Percentiles rank a stretch among this genome's conserved stretches.
Conservation (phyloP, 2,888 invertebrate genomes). For the Limulus polyphemus region DNA sequence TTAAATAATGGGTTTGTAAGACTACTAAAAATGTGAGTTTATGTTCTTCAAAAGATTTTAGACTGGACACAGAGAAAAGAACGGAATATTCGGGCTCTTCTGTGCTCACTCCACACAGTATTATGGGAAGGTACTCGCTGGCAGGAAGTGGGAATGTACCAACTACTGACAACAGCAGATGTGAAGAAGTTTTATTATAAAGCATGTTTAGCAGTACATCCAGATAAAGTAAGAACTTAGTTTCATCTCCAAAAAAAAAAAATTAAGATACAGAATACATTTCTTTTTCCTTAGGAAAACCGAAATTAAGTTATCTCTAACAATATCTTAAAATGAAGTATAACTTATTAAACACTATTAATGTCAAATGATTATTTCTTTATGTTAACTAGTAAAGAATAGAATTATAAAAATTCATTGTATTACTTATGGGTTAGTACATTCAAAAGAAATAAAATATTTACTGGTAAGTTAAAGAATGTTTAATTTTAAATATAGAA, state of each 20-base stretch:
- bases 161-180: slow-evolving; percentile 76
- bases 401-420: too few relatives aligned
- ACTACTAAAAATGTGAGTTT: neutral
- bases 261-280: neutral
- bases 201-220: slow-evolving; percentile 94
- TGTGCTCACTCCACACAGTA: slow-evolving; percentile 86
- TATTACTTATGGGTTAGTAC: too few relatives aligned
- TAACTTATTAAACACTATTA: too few relatives aligned
- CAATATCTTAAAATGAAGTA: neutral
- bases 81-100: slow-evolving; percentile 82
- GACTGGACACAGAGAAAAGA: slow-evolving; percentile 86
- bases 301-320: neutral
- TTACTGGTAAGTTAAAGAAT: too few relatives aligned
- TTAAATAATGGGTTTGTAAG: too few relatives aligned
- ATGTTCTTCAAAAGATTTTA: slow-evolving; percentile 44
- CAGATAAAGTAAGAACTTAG: slow-evolving; percentile 68
- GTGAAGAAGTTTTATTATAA: slow-evolving; percentile 91
- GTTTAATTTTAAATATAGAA: too few relatives aligned
- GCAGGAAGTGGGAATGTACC: slow-evolving; percentile 87
- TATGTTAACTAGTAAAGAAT: too few relatives aligned
- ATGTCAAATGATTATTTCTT: too few relatives aligned
- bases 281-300: neutral
- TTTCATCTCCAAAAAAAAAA: neutral
- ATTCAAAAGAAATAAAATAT: too few relatives aligned
- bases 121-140: slow-evolving; percentile 88